Evolutionary conservation across 2,113 vertebrate species (phyloP).

Genomic region (Hipposideros armiger): DNA sequence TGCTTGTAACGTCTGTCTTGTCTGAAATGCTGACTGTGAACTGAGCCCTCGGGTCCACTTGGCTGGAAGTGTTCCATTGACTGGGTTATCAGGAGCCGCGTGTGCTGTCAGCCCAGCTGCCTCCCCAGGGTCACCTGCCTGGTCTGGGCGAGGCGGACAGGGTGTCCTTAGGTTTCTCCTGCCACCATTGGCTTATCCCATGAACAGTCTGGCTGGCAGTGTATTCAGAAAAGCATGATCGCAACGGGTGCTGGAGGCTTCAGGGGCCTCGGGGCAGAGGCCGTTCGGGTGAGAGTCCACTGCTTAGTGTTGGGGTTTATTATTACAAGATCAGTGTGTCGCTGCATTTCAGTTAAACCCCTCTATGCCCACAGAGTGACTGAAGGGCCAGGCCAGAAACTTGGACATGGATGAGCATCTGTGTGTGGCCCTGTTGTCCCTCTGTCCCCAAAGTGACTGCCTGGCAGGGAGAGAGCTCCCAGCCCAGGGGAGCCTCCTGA

Average conservation of each 20-base stretch:
- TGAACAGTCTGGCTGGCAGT: background rate
- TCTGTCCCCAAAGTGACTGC: background rate
- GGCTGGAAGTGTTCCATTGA: background rate
- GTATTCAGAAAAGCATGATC: background rate
- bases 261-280: background rate
- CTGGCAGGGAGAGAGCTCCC: background rate
- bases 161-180: background rate
- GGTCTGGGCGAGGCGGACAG: too few relatives aligned
- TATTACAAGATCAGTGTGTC: background rate
- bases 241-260: background rate
- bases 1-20: background rate
- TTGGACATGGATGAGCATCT: accelerated
- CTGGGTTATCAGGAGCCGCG: background rate
- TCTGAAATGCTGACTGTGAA: background rate
- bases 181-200: background rate
- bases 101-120: background rate
- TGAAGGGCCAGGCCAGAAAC: background rate
- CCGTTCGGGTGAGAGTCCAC: accelerated
- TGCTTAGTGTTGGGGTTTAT: background rate
- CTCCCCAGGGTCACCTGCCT: background rate
- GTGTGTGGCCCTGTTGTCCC: background rate
- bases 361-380: background rate
- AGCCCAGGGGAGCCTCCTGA: background rate
- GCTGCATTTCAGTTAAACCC: background rate
- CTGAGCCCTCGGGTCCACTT: background rate